Conservation (phyloP, 2,113 vertebrate species). For the Toxotes jaculatrix region DNA sequence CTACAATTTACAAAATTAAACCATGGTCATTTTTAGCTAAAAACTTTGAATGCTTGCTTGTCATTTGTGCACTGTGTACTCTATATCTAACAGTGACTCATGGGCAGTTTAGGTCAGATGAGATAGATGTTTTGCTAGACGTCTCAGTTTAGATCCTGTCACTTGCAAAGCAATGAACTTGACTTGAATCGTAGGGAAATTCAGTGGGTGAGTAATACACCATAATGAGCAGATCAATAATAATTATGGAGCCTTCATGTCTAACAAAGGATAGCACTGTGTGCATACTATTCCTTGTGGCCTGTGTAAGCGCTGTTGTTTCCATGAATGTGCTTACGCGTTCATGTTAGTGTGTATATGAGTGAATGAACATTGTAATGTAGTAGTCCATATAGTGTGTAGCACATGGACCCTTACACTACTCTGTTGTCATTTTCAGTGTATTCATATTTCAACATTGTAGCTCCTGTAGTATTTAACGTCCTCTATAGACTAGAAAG, state of each 20-base stretch:
- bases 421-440: constrained; percentile 7
- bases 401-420: neutral
- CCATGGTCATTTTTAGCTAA: neutral
- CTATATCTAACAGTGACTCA: constrained; percentile 15
- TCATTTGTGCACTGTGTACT: neutral
- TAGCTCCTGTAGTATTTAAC: neutral
- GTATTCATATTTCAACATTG: neutral
- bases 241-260: constrained; percentile 72
- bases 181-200: constrained; percentile 79
- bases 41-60: neutral
- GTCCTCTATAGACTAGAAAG: neutral
- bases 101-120: constrained; percentile 30
- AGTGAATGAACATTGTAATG: neutral
- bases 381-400: neutral
- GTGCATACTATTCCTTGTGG: constrained; percentile 33
- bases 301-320: constrained; percentile 11
- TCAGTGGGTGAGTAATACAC: constrained; percentile 74
- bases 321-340: constrained; percentile 5
- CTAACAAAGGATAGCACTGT: constrained; percentile 70
- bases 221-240: constrained; percentile 81
- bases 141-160: constrained; percentile 70
- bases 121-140: constrained; percentile 51
- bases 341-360: constrained; percentile 17
- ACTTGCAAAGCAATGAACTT: constrained; percentile 77
- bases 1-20: neutral